phyloP scores from a whole-genome alignment of 2,113 vertebrate genomes.

The Oryzias javanicus region DNA sequence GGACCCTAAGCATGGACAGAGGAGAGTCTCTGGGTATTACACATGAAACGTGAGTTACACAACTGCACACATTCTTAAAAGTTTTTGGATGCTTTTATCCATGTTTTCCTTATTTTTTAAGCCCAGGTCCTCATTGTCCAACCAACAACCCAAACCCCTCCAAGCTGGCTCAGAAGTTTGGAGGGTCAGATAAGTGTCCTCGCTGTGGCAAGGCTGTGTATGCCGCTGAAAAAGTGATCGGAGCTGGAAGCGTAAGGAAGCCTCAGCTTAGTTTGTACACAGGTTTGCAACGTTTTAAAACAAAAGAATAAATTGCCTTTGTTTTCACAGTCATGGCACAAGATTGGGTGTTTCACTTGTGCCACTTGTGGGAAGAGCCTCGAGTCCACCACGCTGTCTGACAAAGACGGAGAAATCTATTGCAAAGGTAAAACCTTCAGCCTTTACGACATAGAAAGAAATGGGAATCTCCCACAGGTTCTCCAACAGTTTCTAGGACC shows the following conservation, averaged over 20 bases:
- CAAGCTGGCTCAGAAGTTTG: slow-evolving; percentile 86
- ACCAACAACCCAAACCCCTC: slow-evolving; percentile 85
- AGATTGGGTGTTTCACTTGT: slow-evolving; percentile 88
- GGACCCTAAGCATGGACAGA: slow-evolving; percentile 89
- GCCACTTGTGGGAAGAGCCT: slow-evolving; percentile 89
- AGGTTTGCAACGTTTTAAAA: background rate
- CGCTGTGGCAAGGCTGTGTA: slow-evolving; percentile 90
- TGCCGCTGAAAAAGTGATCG: slow-evolving; percentile 92
- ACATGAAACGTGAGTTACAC: slow-evolving; percentile 81
- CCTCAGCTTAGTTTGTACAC: background rate
- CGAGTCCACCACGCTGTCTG: slow-evolving; percentile 92
- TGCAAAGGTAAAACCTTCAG: slow-evolving; percentile 85
- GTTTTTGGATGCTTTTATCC: background rate
- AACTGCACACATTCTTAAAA: background rate
- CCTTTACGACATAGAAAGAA: background rate
- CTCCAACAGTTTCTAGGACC: too few species aligned
- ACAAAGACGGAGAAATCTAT: slow-evolving; percentile 94
- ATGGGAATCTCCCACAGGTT: background rate
- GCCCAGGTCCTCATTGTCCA: slow-evolving; percentile 76
- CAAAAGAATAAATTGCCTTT: background rate
- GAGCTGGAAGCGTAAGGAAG: slow-evolving; percentile 86
- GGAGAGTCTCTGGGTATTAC: slow-evolving; percentile 88
- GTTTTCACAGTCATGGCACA: slow-evolving; percentile 88
- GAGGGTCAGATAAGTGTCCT: slow-evolving; percentile 84
- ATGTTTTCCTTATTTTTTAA: slow-evolving; percentile 9